These are phyloP conservation scores for Tetheella fluctuosa DNA, from an alignment of 2,888 invertebrate genomes.

Conservation along the genomic window DNA sequence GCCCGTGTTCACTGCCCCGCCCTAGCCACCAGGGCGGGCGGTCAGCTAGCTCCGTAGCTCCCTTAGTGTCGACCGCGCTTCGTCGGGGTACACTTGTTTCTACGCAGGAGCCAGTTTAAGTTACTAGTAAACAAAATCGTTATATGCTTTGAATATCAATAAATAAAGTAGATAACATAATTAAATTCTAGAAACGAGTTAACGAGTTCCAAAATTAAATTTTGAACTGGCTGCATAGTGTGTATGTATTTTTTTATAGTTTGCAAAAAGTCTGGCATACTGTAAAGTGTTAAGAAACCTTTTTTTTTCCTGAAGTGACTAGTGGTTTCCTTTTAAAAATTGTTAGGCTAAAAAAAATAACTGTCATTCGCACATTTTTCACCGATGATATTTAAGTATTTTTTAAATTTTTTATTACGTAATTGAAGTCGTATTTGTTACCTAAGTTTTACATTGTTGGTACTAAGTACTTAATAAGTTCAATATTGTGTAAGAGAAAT, in stretches of 20 bases:
- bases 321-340: neutral
- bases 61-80: slow-evolving; percentile 32
- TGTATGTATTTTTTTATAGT: neutral
- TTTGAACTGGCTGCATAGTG: neutral
- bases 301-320: neutral
- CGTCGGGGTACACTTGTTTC: slow-evolving; percentile 39
- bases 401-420: no score
- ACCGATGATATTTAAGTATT: no score
- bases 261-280: neutral
- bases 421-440: no score
- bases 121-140: slow-evolving; percentile 20
- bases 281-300: no score
- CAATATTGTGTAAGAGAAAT: neutral
- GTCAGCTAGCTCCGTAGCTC: slow-evolving; percentile 29
- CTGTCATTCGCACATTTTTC: neutral
- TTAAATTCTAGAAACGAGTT: neutral
- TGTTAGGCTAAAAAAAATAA: neutral
- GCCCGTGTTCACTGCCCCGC: slow-evolving; percentile 47
- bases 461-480: no score
- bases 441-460: no score
- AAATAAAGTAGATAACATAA: neutral
- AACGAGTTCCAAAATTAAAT: neutral
- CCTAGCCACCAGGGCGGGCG: slow-evolving; percentile 40
- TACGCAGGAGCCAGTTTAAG: slow-evolving; percentile 2
- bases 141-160: no score